Conservation (phyloP, 2,888 invertebrate species). For the Pachydiplax longipennis region DNA sequence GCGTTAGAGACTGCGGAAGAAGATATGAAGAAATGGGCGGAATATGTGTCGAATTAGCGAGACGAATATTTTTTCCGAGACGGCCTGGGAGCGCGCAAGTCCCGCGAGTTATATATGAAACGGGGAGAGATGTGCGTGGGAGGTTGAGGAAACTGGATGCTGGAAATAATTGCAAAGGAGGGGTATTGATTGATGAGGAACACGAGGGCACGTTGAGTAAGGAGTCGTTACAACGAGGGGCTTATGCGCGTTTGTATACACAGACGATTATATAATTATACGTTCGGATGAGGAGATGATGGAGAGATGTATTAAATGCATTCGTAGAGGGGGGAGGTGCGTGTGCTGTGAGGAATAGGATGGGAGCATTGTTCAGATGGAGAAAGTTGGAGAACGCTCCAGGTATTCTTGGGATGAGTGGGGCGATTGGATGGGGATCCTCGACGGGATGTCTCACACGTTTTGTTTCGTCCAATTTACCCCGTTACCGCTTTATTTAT, state of each 20-base stretch:
- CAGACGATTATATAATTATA: too few relatives aligned
- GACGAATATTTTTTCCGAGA: background rate
- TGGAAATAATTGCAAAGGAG: background rate
- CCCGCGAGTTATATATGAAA: background rate
- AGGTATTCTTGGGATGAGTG: background rate
- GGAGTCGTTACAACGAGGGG: too few relatives aligned
- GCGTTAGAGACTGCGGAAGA: background rate
- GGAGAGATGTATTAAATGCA: background rate
- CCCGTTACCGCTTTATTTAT: too few relatives aligned
- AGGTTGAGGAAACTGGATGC: background rate
- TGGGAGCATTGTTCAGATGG: too few relatives aligned
- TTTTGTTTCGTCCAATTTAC: background rate
- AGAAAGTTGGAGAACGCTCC: background rate
- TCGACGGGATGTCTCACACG: background rate
- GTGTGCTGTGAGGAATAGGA: background rate
- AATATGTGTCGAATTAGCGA: background rate
- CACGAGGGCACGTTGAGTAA: too few relatives aligned
- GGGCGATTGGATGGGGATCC: background rate
- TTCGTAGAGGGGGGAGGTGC: background rate
- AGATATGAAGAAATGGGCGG: background rate
- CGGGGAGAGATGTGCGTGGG: background rate
- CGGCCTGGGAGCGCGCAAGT: background rate
- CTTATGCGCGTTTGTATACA: too few relatives aligned
- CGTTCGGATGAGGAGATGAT: too few relatives aligned
- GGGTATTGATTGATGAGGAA: background rate